Evolutionary conservation across 1,140 invertebrate species (phyloP), one percentile per base, ranked within the genome.

Genomic region (Drosophila ananassae): DNA sequence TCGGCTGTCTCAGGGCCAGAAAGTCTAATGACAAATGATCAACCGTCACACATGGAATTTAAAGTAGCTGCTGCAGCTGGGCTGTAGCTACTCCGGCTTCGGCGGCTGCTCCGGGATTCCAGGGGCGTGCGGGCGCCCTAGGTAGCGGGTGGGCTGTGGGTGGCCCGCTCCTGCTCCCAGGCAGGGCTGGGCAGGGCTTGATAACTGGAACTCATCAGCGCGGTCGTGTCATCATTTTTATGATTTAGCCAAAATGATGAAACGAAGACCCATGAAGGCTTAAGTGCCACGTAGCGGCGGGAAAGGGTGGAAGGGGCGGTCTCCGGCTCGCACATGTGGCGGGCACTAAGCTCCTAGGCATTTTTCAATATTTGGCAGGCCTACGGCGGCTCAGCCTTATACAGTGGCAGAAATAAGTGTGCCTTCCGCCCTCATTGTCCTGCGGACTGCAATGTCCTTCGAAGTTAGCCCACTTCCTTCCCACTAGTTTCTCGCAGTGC

Each of bases 1-100:
- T 25, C 41, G 13, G 17, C 48, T 37, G 30, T 61, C 59, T 54
- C 62, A 73, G 63, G 72, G 62, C 75, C 79, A 84, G 60, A 75
- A 47, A 59, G 71, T 62, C 71, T 71, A 74, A 87, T 87, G 82
- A 87, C 82, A 87, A 87, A 87, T 87, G 82, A 87, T 87, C 82
- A 87, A 87, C 77, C 82, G 82, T 82, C 82, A 87, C 82, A 87
- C 82, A 87, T 87, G 83, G 82, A 87, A 87, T 87, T 87, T 87
- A 87, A 87, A 87, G 82, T 87, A 87, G 82, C 82, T 87, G 82
- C 82, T 87, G 61, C 83, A 87, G 79, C 82, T 82, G 78, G 41
- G 41, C 17, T 2, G 39, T 21, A 48, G 17, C 17, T 17, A 1
- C 17, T 17, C 17, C 17, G 17, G 17, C 17, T 17, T 17, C 17